Percentiles rank a stretch among this genome's conserved stretches.
These are phyloP conservation scores for Passer montanus DNA, from an alignment of 2,113 vertebrate genomes.

Conservation along the genomic window DNA sequence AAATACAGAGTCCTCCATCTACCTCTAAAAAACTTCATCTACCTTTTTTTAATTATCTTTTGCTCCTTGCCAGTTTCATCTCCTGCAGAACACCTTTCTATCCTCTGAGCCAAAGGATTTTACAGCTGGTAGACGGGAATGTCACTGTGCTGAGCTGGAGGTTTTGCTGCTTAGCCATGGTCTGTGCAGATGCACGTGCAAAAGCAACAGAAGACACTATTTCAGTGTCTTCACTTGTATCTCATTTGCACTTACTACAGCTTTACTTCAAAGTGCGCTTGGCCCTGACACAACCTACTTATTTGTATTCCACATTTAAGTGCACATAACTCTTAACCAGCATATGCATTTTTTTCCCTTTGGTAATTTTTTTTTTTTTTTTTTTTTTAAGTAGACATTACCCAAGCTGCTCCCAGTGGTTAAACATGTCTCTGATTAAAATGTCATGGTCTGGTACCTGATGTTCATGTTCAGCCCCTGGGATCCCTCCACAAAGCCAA, in stretches of 20 bases:
- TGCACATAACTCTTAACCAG: not conserved
- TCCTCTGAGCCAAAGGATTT: not conserved
- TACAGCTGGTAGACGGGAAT: not conserved
- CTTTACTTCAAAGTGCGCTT: not conserved
- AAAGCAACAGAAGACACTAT: not conserved
- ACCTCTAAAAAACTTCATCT: not conserved
- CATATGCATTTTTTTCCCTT: not conserved
- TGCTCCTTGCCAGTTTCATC: not conserved
- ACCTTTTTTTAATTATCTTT: not conserved
- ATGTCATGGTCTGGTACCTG: not conserved
- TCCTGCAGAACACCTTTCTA: not conserved
- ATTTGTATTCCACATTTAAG: not conserved
- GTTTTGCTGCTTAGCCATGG: not conserved
- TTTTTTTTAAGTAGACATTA: not conserved
- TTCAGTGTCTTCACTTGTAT: not conserved
- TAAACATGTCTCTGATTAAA: conserved; percentile 14
- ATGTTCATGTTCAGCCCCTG: not conserved
- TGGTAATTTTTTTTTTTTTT: not conserved
- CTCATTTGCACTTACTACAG: not conserved
- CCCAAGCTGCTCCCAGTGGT: not conserved
- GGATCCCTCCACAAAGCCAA: conserved; percentile 35
- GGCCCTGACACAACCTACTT: not conserved
- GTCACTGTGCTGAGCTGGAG: not conserved
- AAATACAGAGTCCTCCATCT: not conserved
- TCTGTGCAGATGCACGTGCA: not conserved